These are phyloP conservation scores for Clepsis dumicolana DNA, from an alignment of 2,888 invertebrate genomes.

Conservation along the genomic window DNA sequence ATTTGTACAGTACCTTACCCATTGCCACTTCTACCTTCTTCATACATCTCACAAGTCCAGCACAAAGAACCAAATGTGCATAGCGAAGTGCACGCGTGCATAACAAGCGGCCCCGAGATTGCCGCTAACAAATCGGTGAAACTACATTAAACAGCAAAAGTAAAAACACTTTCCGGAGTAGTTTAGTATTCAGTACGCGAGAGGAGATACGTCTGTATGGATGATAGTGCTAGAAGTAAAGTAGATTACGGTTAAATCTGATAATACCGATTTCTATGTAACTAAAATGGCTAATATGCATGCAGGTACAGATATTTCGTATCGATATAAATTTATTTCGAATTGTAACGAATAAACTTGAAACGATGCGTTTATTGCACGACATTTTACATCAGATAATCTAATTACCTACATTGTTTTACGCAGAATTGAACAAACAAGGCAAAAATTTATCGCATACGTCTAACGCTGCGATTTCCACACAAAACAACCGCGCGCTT, in stretches of 20 bases:
- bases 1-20: neutral
- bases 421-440: too few species aligned
- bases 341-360: too few species aligned
- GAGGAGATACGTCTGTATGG: neutral
- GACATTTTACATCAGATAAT: too few species aligned
- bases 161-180: conserved; percentile 32
- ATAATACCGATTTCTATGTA: too few species aligned
- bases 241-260: neutral
- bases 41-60: conserved; percentile 9
- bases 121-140: conserved; percentile 39
- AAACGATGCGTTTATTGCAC: too few species aligned
- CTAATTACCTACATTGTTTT: too few species aligned
- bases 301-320: too few species aligned
- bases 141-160: conserved; percentile 38
- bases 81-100: conserved; percentile 42
- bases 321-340: too few species aligned
- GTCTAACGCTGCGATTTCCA: too few species aligned
- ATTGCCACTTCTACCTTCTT: conserved; percentile 10
- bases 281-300: too few species aligned
- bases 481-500: neutral
- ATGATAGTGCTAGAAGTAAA: neutral
- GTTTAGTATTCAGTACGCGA: conserved; percentile 22
- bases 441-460: too few species aligned
- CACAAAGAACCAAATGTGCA: conserved; percentile 42
- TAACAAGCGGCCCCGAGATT: conserved; percentile 41